Conservation (phyloP, 2,888 invertebrate species). For the Polyommatus icarus region DNA sequence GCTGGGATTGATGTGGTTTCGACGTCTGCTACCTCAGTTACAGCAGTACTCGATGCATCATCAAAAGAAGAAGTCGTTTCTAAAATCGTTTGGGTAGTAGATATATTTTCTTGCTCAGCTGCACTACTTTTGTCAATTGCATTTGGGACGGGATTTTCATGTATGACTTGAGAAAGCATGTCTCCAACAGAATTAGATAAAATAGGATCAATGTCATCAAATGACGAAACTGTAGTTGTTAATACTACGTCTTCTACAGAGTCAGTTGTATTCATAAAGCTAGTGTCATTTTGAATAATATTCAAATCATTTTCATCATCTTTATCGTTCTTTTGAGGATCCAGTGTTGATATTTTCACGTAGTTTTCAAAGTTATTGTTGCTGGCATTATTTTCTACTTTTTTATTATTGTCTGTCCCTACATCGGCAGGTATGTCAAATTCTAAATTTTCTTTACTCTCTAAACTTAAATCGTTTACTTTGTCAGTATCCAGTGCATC, state of each 20-base stretch:
- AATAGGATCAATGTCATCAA: constrained; percentile 60
- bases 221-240: constrained; percentile 42
- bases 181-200: constrained; percentile 74
- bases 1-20: constrained; percentile 35
- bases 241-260: constrained; percentile 36
- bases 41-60: constrained; percentile 33
- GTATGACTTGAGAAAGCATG: constrained; percentile 72
- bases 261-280: constrained; percentile 38
- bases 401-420: constrained; percentile 40
- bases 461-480: constrained; percentile 53
- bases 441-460: constrained; percentile 71
- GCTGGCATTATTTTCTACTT: neutral
- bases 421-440: constrained; percentile 62
- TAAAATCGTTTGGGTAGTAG: constrained; percentile 47
- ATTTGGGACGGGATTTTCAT: constrained; percentile 47
- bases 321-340: constrained; percentile 53
- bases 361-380: constrained; percentile 54
- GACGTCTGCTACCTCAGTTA: constrained; percentile 36
- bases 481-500: constrained; percentile 60
- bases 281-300: constrained; percentile 31
- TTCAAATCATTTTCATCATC: constrained; percentile 35
- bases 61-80: constrained; percentile 45
- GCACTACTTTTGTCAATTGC: constrained; percentile 37
- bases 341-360: constrained; percentile 67
- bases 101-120: constrained; percentile 35